Base-by-base conservation (phyloP, 2,113 vertebrate species). In the Thamnaconus septentrionalis region DNA sequence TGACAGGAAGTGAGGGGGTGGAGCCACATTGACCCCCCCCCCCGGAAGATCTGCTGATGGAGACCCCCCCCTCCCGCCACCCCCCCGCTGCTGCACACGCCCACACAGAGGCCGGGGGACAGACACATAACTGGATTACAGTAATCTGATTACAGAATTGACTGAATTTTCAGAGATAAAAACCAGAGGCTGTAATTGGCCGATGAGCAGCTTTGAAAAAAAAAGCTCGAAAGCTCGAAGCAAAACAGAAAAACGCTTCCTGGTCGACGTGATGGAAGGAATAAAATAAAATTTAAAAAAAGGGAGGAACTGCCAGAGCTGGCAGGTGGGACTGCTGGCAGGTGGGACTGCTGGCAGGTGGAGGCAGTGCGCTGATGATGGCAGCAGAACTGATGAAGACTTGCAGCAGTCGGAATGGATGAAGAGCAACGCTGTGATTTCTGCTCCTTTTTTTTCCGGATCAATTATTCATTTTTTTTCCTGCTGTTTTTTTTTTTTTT, bases 81-180 rank as follows among this genome's bases (percentile, higher is more conserved):
- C 10, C 10, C 7, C 0, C 10, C 7, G 46, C 46, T 48, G 46
- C 46, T 62, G 66, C 72, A 10, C 48, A 63, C 81, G 45, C 81
- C 77, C 77, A 80, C 81, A 77, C 75, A 75, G 70, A 71, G 69
- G 70, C 77, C 63, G 70, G 71, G 75, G 78, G 66, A 75, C 69
- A 77, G 74, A 64, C 60, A 75, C 82, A 61, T 83, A 87, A 85
- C 78, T 73, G 85, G 83, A 87, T 87, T 87, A 87, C 67, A 80
- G 78, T 84, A 85, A 87, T 87, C 87, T 80, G 83, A 85, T 88
- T 84, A 83, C 72, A 61, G 73, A 83, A 74, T 84, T 76, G 75
- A 61, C 57, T 5, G 72, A 73, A 57, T 73, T 75, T 80, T 75
- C 31, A 7, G 11, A 49, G 53, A 41, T 67, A 63, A 1, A 56